These are phyloP conservation scores for Probaryconus sp. DNA, from an alignment of 1,140 invertebrate species.

Conservation along the genomic window DNA sequence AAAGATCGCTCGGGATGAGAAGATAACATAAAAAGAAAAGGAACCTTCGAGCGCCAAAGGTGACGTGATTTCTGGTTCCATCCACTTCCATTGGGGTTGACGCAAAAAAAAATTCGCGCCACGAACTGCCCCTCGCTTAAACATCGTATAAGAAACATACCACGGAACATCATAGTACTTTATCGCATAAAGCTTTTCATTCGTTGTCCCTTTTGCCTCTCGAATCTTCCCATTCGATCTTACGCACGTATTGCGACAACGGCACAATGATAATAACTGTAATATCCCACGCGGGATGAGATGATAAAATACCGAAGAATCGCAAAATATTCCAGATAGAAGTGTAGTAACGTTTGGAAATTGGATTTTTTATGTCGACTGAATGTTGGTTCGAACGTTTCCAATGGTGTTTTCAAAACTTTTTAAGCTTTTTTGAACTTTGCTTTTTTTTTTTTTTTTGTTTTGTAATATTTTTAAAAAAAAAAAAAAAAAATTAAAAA, in stretches of 20 bases:
- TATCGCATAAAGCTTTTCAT: constrained; percentile 53
- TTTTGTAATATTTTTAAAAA: too few species aligned
- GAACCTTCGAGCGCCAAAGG: constrained; percentile 34
- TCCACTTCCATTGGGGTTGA: too few species aligned
- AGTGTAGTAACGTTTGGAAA: too few species aligned
- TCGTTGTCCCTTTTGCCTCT: constrained; percentile 18
- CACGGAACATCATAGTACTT: constrained; percentile 57
- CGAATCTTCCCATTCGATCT: constrained; percentile 51
- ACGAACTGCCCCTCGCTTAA: constrained; percentile 53
- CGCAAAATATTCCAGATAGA: too few species aligned
- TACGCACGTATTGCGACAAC: constrained; percentile 45
- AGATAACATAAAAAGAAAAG: constrained; percentile 49
- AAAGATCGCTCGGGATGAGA: constrained; percentile 12
- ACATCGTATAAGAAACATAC: constrained; percentile 48
- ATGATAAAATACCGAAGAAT: constrained; percentile 41
- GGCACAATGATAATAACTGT: constrained; percentile 48
- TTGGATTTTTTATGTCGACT: too few species aligned
- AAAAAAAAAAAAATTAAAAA: too few species aligned
- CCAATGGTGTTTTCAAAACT: too few species aligned
- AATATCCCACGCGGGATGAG: constrained; percentile 35
- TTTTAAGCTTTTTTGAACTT: too few species aligned
- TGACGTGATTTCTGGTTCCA: constrained; percentile 53
- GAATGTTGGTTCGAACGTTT: too few species aligned
- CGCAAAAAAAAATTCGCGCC: constrained; percentile 34
- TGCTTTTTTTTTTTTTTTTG: too few species aligned